Evolutionary conservation across 1,140 invertebrate species (phyloP), one percentile per base, ranked within the genome.

Genomic region (Drosophila carrolli): DNA sequence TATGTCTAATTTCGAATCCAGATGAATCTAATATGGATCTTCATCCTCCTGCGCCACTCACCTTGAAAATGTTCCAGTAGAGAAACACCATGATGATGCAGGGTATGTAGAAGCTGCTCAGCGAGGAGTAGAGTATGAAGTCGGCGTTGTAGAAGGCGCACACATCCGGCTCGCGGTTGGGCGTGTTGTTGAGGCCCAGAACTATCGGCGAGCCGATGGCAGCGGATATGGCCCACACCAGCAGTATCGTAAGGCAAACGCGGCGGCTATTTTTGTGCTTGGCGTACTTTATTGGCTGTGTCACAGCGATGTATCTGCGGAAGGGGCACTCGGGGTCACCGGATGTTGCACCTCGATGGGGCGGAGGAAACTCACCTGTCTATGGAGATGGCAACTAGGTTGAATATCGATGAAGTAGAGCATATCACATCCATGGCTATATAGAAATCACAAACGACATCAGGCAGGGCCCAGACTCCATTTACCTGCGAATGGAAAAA

Each of bases 51-150:
- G 6, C 29, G 29, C 29, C 29, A 32, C 94, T 94, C 91, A 97
- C 97, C 95, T 96, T 97, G 94, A 99, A 99, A 94, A 99, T 99
- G 93, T 96, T 97, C 93, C 98, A 99, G 93, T 99, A 99, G 32
- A 99, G 95, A 93, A 98, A 98, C 91, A 99, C 97, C 98, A 99
- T 99, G 86, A 99, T 98, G 85, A 99, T 96, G 93, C 98, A 99
- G 5, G 99, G 99, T 91, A 99, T 99, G 93, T 99, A 99, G 95
- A 99, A 99, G 75, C 98, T 99, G 57, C 97, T 97, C 81, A 99
- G 95, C 46, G 98, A 99, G 10, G 98, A 99, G 93, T 98, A 98
- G 77, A 99, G 97, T 88, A 99, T 97, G 93, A 99, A 99, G 93
- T 99, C 97, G 50, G 97, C 96, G 94, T 99, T 99, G 94, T 99